Conservation (phyloP, 2,888 invertebrate species). For the Drosophila mayaguana region DNA sequence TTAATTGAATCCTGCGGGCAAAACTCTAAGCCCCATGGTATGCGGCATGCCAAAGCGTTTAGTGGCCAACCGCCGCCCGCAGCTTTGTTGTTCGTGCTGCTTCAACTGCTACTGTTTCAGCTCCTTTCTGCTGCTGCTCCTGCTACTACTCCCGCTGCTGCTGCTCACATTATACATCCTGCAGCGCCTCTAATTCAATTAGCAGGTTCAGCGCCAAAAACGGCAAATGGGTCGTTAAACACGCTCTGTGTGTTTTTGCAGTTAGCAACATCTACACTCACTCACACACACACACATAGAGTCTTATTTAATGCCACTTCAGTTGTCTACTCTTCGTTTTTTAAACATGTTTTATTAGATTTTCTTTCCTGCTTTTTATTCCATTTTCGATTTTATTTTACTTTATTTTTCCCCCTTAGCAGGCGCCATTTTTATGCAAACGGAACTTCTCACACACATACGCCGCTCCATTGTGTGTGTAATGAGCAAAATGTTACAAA, state of each 20-base stretch:
- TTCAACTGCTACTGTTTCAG: neutral
- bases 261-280: constrained; percentile 1
- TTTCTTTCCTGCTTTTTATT: constrained; percentile 31
- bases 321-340: constrained; percentile 56
- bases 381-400: constrained; percentile 25
- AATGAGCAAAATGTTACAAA: constrained; percentile 78
- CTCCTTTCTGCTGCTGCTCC: neutral
- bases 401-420: constrained; percentile 40
- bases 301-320: constrained; percentile 54
- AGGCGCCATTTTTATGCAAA: constrained; percentile 75
- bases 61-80: constrained; percentile 60
- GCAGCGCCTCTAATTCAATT: constrained; percentile 77
- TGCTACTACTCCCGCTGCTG: constrained; percentile 15
- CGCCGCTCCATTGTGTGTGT: constrained; percentile 37
- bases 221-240: constrained; percentile 80
- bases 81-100: constrained; percentile 21
- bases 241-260: constrained; percentile 58
- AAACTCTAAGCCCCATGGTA: constrained; percentile 61
- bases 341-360: constrained; percentile 76
- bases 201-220: constrained; percentile 82
- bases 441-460: constrained; percentile 51
- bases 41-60: constrained; percentile 76
- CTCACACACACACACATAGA: neutral
- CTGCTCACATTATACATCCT: constrained; percentile 50
- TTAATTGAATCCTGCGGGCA: constrained; percentile 79